Conservation (phyloP, 2,888 invertebrate species). For the Oscheius onirici region DNA sequence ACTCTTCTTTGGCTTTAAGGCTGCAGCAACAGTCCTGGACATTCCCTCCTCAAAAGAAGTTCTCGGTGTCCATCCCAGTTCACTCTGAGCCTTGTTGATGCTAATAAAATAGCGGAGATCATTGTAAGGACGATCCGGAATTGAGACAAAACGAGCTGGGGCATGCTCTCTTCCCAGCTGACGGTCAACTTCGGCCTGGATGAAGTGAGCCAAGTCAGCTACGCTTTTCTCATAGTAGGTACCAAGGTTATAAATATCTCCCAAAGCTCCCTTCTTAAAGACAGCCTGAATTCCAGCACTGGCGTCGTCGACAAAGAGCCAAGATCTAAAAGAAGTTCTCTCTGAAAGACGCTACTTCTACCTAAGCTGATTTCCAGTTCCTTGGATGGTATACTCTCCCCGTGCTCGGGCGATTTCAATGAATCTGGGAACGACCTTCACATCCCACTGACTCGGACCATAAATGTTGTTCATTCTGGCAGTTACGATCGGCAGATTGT, state of each 20-base stretch:
- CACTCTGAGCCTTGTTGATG: constrained; percentile 61
- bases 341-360: background rate
- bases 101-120: constrained; percentile 69
- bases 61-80: constrained; percentile 65
- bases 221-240: constrained; percentile 70
- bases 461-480: constrained; percentile 71
- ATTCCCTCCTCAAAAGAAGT: constrained; percentile 67
- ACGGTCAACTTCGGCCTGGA: constrained; percentile 66
- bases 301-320: constrained; percentile 70
- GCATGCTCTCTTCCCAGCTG: constrained; percentile 54
- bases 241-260: constrained; percentile 69
- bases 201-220: constrained; percentile 61
- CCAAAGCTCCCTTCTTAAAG: constrained; percentile 57
- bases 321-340: constrained; percentile 49
- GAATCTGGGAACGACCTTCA: constrained; percentile 69
- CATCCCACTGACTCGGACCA: constrained; percentile 71
- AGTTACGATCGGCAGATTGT: constrained; percentile 64
- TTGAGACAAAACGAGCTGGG: constrained; percentile 57
- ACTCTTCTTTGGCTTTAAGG: constrained; percentile 50
- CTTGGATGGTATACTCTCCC: constrained; percentile 68
- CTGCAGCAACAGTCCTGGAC: constrained; percentile 59
- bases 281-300: constrained; percentile 63
- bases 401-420: constrained; percentile 65
- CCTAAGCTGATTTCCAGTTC: constrained; percentile 63
- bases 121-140: constrained; percentile 69